Evolutionary conservation across 2,797 vertebrate genomes (phyloP).

Genomic region (Xiphophorus birchmanni): DNA sequence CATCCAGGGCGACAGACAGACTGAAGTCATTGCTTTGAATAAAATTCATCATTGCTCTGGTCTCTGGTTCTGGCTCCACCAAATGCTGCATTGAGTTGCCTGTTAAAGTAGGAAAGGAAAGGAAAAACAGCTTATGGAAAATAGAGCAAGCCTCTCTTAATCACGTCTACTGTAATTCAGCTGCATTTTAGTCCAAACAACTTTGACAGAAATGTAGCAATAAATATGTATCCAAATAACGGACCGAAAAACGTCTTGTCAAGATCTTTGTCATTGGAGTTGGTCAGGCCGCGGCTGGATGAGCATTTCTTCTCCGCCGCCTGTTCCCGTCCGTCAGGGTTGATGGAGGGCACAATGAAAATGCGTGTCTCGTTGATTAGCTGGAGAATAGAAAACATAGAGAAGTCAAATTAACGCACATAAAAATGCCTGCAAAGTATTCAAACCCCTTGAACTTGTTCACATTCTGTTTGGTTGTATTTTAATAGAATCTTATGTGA

Average conservation of each 20-base stretch:
- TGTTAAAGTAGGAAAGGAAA: conserved; percentile 53
- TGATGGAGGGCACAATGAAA: conserved; percentile 93
- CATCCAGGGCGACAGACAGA: conserved; percentile 93
- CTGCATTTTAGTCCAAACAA: neutral
- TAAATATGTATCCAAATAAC: conserved; percentile 21
- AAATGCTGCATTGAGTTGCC: conserved; percentile 88
- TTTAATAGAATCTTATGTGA: neutral
- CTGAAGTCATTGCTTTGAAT: conserved; percentile 89
- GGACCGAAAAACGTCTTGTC: conserved; percentile 95
- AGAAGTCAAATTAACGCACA: neutral
- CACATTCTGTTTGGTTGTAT: neutral
- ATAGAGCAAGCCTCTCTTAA: neutral
- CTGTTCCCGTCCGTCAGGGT: conserved; percentile 92
- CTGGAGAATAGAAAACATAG: conserved; percentile 66
- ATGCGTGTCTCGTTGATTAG: conserved; percentile 93
- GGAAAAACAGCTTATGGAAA: neutral
- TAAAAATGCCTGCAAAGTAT: neutral
- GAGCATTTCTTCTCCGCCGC: conserved; percentile 90
- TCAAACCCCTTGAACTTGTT: neutral
- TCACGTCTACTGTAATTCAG: neutral
- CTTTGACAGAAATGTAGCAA: neutral
- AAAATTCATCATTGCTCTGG: conserved; percentile 90
- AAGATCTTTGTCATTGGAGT: conserved; percentile 88
- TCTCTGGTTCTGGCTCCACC: conserved; percentile 86
- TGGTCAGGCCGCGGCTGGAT: conserved; percentile 84